These are phyloP conservation scores for Eupithecia pulchellata DNA, from an alignment of 2,888 invertebrate genomes.

Conservation along the genomic window DNA sequence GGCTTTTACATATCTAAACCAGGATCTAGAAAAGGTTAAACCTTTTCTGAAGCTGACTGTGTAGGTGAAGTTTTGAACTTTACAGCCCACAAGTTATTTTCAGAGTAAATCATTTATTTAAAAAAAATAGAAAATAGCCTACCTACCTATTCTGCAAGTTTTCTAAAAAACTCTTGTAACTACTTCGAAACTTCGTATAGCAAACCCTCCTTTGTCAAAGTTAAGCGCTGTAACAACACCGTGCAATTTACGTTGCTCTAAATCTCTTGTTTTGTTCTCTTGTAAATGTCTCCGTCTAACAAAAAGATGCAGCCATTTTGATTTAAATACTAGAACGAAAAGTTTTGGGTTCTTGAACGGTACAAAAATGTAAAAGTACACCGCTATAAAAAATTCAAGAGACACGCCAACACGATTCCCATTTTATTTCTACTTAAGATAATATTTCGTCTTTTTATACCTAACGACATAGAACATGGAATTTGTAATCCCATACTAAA, in stretches of 20 bases:
- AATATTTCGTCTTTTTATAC: neutral
- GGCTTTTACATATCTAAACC: no score
- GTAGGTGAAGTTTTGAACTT: neutral
- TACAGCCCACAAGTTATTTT: neutral
- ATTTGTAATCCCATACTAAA: neutral
- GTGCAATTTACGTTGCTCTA: conserved; percentile 43
- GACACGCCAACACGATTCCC: neutral
- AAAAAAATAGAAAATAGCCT: neutral
- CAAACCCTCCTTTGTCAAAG: conserved; percentile 40
- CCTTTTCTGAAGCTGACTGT: no score
- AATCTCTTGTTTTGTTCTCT: conserved; percentile 43
- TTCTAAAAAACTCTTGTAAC: conserved; percentile 17
- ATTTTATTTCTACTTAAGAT: neutral
- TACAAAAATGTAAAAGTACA: no score
- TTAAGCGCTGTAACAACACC: conserved; percentile 32
- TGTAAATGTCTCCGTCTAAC: conserved; percentile 30
- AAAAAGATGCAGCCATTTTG: conserved; percentile 37
- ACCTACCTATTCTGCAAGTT: neutral
- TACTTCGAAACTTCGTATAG: conserved; percentile 27
- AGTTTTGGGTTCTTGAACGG: neutral
- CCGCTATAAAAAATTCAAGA: neutral
- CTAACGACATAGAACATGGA: neutral
- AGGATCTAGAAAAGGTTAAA: no score
- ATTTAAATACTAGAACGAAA: conserved; percentile 26
- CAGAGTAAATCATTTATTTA: neutral